Evolutionary conservation across 2,888 invertebrate genomes (phyloP).

Genomic region (Folsomia manolachei): DNA sequence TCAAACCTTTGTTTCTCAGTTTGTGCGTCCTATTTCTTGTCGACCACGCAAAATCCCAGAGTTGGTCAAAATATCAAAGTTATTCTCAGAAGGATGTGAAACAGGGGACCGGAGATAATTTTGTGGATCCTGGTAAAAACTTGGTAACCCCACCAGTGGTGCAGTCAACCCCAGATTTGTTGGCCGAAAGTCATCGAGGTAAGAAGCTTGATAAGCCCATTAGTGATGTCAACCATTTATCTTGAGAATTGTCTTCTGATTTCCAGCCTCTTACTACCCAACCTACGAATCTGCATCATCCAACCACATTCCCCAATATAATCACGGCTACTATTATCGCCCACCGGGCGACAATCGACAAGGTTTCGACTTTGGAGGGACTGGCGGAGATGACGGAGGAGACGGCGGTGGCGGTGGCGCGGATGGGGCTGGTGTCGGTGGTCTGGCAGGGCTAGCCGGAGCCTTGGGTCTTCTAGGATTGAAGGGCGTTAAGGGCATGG

Average conservation of each 20-base stretch:
- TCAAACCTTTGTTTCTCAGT: background rate
- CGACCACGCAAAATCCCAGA: background rate
- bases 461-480: constrained; percentile 29
- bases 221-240: no score
- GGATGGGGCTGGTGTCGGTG: constrained; percentile 3
- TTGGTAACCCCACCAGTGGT: background rate
- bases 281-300: background rate
- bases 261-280: background rate
- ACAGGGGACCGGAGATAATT: background rate
- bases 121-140: background rate
- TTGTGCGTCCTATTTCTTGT: background rate
- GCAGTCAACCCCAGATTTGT: background rate
- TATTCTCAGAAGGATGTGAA: constrained; percentile 1
- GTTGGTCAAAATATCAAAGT: background rate
- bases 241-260: no score
- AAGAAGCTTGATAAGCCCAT: no score
- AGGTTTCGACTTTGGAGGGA: background rate
- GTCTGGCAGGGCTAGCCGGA: constrained; percentile 29
- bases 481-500: constrained; percentile 32
- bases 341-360: background rate
- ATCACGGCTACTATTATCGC: background rate
- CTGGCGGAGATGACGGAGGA: background rate
- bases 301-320: background rate
- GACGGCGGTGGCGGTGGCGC: background rate
- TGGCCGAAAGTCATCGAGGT: no score